Evolutionary conservation across 2,888 invertebrate genomes (phyloP), one percentile per base, ranked within the genome.

Genomic region (Bursaphelenchus okinawaensis): DNA sequence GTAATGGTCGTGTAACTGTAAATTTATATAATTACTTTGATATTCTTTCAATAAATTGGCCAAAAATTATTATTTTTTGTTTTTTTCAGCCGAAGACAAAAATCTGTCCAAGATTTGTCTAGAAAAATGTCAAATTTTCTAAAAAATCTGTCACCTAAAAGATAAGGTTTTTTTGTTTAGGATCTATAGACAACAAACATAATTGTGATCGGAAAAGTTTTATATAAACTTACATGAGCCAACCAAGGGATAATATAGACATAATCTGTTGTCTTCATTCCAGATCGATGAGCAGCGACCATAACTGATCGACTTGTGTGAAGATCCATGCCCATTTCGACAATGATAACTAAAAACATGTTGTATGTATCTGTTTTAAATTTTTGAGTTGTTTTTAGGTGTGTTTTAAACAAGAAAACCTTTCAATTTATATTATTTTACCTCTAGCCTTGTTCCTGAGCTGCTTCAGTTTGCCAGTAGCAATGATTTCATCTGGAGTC

Each of bases 241-340:
- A 79, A 63, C 79, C 79, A 79, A 0, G 79, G 79, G 20, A 79
- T 54, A 31, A 79, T 69, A 65, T 77, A 79, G 24, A 79, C 78
- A 66, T 68, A 79, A 29, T 79, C 78, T 20, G 74, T 72, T 4
- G 69, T 69, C 63, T 79, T 79, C 68, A 79, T 73, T 26, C 68
- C 63, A 7, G 70, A 52, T 54, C 75, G 62, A 31, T 71, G 69
- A 8, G 72, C 67, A 1, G 79, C 79, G 4, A 76, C 28, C 78
- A 79, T 76, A 57, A 79, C 75, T 31, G 74, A 75, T 8, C 73
- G 70, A 9, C 71, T 69, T 0, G 74, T 52, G 59, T 75, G 76
- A 8, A 79, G 63, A 62, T 79, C 79, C 78, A 79, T 76, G 20
- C 79, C 79, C 40, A 79, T 55, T 64, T 79, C 79, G 23, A 76